phyloP scores from a whole-genome alignment of 2,888 invertebrate genomes.

The Hydrotaea diabolus region DNA sequence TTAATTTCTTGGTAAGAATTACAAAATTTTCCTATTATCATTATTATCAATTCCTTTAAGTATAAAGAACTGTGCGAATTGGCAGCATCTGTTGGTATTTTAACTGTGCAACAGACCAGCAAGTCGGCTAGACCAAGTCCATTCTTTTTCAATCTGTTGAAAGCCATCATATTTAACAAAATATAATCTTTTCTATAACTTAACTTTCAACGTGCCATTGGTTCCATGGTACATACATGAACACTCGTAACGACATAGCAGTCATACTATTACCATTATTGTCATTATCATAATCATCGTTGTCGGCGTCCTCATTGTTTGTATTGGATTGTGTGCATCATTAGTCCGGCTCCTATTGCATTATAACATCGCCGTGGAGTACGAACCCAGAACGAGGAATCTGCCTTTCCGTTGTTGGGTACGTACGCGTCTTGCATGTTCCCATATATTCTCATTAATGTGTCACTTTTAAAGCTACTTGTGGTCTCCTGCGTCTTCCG shows the following conservation, averaged over 20 bases:
- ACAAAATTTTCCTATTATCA: constrained; percentile 44
- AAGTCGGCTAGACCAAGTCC: not conserved
- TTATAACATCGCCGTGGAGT: constrained; percentile 5
- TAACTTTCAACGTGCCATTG: not conserved
- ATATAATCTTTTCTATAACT: not conserved
- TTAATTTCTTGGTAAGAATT: constrained; percentile 42
- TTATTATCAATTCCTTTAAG: constrained; percentile 51
- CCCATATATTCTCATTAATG: constrained; percentile 65
- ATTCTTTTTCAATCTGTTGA: not conserved
- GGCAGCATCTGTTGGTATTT: not conserved
- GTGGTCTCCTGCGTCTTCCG: not conserved
- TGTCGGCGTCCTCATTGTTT: constrained; percentile 9
- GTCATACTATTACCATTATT: constrained; percentile 53
- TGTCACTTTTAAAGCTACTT: constrained; percentile 57
- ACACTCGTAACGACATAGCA: not conserved
- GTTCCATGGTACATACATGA: not conserved
- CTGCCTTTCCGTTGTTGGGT: not conserved
- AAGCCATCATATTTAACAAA: not conserved
- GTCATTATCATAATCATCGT: constrained; percentile 47
- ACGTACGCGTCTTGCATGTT: constrained; percentile 53
- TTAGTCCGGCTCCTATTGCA: constrained; percentile 62
- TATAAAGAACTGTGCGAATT: not conserved
- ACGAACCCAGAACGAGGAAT: not conserved
- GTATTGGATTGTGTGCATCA: constrained; percentile 43
- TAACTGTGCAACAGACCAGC: not conserved